These are phyloP conservation scores for Tyto alba DNA, from an alignment of 2,113 vertebrate genomes.

Conservation along the genomic window DNA sequence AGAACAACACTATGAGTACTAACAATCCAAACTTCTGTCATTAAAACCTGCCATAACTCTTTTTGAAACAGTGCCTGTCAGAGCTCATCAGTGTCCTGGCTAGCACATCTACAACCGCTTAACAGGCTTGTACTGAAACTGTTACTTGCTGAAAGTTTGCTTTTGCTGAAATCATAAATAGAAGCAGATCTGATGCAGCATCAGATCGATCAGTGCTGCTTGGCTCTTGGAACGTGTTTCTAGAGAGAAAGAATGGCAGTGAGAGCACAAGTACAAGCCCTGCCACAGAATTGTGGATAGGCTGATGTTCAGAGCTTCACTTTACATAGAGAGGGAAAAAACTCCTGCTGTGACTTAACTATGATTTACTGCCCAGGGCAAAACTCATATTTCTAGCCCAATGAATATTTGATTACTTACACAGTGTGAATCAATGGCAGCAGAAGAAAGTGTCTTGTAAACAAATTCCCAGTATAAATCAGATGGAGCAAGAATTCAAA, in stretches of 20 bases:
- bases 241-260: neutral
- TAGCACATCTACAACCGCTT: neutral
- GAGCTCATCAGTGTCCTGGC: neutral
- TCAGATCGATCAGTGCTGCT: neutral
- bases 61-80: neutral
- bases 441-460: neutral
- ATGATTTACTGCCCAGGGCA: neutral
- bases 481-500: neutral
- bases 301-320: neutral
- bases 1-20: rapidly evolving
- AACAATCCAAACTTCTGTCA: neutral
- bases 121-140: neutral
- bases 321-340: neutral
- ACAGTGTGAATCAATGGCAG: neutral
- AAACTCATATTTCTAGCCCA: neutral
- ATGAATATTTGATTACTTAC: neutral
- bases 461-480: neutral
- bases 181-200: neutral
- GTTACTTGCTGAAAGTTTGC: neutral
- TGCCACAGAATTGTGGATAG: rapidly evolving
- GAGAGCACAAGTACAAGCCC: rapidly evolving
- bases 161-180: neutral
- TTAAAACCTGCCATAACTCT: neutral
- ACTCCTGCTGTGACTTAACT: neutral
- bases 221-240: neutral